Evolutionary conservation across 2,113 vertebrate species (phyloP), one percentile per base, ranked within the genome.

Genomic region (Gallinago media): DNA sequence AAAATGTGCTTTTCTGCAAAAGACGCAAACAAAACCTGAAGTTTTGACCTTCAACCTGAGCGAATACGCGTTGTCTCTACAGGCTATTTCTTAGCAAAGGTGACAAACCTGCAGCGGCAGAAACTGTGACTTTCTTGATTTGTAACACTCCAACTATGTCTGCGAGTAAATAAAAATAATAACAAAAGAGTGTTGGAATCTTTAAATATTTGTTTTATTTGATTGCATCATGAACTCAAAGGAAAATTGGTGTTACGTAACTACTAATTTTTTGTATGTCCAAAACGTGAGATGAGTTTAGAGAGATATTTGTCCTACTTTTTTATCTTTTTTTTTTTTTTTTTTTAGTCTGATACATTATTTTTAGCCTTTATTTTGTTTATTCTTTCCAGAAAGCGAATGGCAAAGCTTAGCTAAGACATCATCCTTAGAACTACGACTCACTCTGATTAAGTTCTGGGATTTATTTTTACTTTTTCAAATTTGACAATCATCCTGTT

Each of bases 21-120:
- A 91, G 80, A 86, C 38, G 50, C 75, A 92, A 94, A 94, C 47
- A 81, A 81, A 94, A 91, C 70, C 62, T 95, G 90, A 95, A 96
- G 92, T 88, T 92, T 94, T 95, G 94, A 96, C 95, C 94, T 96
- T 95, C 94, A 96, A 83, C 85, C 90, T 70, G 71, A 66, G 85
- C 54, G 54, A 91, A 90, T 68, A 76, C n/a, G 12, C 0, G 0
- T 38, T 74, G 40, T 86, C 68, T 96, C 91, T 89, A 89, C 47
- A 89, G 91, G 83, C 55, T 87, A 49, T 91, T 52, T 95, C 90
- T 92, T 61, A 89, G 70, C 54, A 78, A 87, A 94, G 73, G 89
- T 87, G 89, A 91, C 75, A 96, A 96, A 88, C 44, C 75, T 71
- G n/a, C 61, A 27, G 55, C 62, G 80, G 50, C 73, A 87, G 40